Evolutionary conservation across 1,140 invertebrate species (phyloP), one percentile per base, ranked within the genome.

Genomic region (Mizuhopecten yessoensis): DNA sequence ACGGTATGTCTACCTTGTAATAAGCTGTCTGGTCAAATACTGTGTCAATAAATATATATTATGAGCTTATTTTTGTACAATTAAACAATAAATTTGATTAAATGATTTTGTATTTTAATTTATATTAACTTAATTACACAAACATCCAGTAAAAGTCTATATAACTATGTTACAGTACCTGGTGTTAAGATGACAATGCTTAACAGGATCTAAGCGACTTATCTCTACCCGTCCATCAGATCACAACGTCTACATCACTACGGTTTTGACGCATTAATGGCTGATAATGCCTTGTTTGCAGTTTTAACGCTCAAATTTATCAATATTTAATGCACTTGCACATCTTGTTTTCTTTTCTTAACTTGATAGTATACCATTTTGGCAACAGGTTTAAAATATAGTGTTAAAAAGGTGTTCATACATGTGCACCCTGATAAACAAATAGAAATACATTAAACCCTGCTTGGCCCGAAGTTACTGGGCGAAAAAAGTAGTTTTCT

Each of bases 221-320:
- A 75, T 75, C 57, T 75, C 3, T 75, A n/a, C 57, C n/a, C 57
- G 11, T 45, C 23, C 57, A 29, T 75, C 57, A 2, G n/a, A 75
- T n/a, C n/a, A 7, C 57, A 75, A 17, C n/a, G 57, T 75, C 57
- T 75, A 75, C 57, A 75, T 75, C 57, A 75, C 23, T 29, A 75
- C 15, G n/a, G 57, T 75, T 57, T 75, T n/a, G 57, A 29, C 57
- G 57, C 29, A 75, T 75, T 75, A 75, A 75, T 75, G 57, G 57
- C 57, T 75, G 57, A 29, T 75, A 75, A 75, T 75, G n/a, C 57
- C n/a, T 29, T 75, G 57, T 75, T 75, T 75, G 57, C 57, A 75
- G 23, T 29, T 75, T 75, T 75, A 75, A 75, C 57, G n/a, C 57
- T 75, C n/a, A 75, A 20, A 75, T 75, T 75, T 75, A 75, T 75